A percentile compares a stretch with the other conserved stretches of the same genome.
phyloP scores from a whole-genome alignment of 2,113 vertebrate species.

The Apaloderma vittatum region DNA sequence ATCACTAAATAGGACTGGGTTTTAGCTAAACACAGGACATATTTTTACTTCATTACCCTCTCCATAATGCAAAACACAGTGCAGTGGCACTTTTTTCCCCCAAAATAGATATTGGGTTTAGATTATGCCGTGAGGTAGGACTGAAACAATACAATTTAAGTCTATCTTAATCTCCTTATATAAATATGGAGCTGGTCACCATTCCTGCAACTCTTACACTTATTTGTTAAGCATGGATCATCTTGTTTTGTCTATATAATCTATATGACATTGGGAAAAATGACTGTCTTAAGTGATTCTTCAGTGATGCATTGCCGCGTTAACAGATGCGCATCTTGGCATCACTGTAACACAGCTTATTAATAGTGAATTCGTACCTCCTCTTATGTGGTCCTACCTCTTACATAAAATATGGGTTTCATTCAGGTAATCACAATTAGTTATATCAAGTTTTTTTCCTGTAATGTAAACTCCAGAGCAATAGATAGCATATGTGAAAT shows the following conservation, averaged over 20 bases:
- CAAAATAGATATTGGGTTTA: neutral
- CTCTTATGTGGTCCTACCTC: neutral
- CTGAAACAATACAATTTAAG: neutral
- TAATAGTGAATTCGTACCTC: neutral
- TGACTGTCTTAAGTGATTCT: neutral
- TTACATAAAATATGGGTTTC: neutral
- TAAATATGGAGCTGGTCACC: neutral
- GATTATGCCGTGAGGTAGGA: neutral
- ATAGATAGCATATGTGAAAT: neutral
- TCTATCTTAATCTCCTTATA: neutral
- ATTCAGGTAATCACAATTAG: neutral
- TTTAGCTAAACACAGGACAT: too few relatives aligned
- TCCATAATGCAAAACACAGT: neutral
- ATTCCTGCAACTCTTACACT: neutral
- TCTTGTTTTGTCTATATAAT: neutral
- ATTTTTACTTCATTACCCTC: neutral
- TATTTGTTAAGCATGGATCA: neutral
- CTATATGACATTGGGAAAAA: neutral
- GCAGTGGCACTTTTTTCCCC: neutral
- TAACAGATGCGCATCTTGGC: neutral
- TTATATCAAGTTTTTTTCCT: neutral
- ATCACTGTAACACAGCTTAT: neutral
- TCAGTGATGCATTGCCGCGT: neutral
- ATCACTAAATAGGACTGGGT: too few relatives aligned
- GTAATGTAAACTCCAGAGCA: neutral